Conservation (phyloP, 2,888 invertebrate genomes). For the Drosophila phalerata region DNA sequence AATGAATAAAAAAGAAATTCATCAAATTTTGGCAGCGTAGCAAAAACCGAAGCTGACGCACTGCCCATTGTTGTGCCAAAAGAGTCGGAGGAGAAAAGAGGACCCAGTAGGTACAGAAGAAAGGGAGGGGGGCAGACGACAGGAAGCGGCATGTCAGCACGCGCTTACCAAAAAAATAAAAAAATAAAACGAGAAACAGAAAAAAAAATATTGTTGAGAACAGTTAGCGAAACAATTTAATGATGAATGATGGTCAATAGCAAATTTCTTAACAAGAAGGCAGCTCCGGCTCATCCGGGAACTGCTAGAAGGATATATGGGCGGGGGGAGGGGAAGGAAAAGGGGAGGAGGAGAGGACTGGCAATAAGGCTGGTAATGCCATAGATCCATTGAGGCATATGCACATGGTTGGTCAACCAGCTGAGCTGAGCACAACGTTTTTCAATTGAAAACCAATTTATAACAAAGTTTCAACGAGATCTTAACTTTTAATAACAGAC, state of each 20-base stretch:
- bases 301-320: neutral
- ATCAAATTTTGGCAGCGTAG: constrained; percentile 78
- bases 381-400: constrained; percentile 53
- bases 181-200: constrained; percentile 1
- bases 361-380: constrained; percentile 11
- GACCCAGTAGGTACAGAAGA: neutral
- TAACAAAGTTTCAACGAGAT: constrained; percentile 46
- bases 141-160: constrained; percentile 75
- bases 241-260: constrained; percentile 80
- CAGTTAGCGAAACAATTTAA: constrained; percentile 81
- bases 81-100: neutral
- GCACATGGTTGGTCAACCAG: constrained; percentile 59
- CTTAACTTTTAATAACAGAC: neutral
- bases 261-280: constrained; percentile 44
- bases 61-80: constrained; percentile 48
- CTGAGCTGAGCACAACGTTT: constrained; percentile 41
- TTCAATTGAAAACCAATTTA: constrained; percentile 69
- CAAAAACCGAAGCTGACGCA: constrained; percentile 49
- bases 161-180: constrained; percentile 21
- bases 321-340: neutral
- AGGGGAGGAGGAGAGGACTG: neutral
- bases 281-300: neutral
- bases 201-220: constrained; percentile 68
- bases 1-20: constrained; percentile 80
- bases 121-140: constrained; percentile 18